phyloP scores from a whole-genome alignment of 2,113 vertebrate genomes.

The Circaetus gallicus region DNA sequence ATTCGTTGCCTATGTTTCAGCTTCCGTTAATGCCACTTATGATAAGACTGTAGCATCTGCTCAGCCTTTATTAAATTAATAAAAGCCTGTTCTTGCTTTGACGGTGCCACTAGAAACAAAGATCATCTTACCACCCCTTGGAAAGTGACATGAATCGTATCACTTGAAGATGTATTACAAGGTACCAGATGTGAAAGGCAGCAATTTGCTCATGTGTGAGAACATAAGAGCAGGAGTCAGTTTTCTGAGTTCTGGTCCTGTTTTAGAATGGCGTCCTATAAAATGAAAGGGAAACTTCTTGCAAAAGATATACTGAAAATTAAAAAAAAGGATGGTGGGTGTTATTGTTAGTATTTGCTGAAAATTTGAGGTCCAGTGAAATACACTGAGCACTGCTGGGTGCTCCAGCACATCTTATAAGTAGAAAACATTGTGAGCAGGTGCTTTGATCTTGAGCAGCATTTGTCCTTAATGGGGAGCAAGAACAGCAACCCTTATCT shows the following conservation, averaged over 20 bases:
- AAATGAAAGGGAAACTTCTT: not conserved
- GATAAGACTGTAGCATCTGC: not conserved
- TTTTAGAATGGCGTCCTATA: not conserved
- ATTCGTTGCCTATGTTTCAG: not conserved
- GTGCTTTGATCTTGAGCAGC: not conserved
- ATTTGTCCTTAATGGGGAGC: not conserved
- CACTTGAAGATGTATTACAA: not conserved
- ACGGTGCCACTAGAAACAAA: not conserved
- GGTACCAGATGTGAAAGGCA: not conserved
- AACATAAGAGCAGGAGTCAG: not conserved
- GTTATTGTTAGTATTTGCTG: not conserved
- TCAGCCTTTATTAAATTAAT: not conserved
- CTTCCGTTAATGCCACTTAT: not conserved
- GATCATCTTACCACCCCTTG: not conserved
- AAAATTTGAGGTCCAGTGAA: not conserved
- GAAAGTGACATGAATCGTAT: not conserved
- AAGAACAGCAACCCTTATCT: not conserved
- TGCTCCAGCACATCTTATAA: not conserved
- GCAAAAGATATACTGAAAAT: not conserved
- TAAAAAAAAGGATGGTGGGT: not conserved
- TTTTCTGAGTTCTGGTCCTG: not conserved
- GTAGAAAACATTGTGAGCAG: not conserved
- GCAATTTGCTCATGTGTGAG: not conserved
- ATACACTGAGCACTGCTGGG: fast-evolving
- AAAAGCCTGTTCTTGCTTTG: not conserved